phyloP scores from a whole-genome alignment of 2,888 invertebrate species.

The Metallyticus violacea region DNA sequence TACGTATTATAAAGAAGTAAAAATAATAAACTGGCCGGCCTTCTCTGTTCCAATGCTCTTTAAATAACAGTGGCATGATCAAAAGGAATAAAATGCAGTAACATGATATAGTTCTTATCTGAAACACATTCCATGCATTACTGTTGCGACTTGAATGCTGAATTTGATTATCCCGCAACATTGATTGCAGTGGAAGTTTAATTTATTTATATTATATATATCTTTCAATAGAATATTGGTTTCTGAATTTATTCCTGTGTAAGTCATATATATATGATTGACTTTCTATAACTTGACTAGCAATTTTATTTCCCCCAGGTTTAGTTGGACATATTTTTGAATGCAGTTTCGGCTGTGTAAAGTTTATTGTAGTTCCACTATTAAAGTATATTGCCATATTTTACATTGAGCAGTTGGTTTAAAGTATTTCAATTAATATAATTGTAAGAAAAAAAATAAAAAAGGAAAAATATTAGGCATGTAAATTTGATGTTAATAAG shows the following conservation, averaged over 20 bases:
- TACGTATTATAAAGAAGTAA: slow-evolving; percentile 17
- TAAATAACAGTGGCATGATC: slow-evolving; percentile 4
- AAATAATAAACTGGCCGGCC: slow-evolving; percentile 17
- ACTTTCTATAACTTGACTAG: neutral
- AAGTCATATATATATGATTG: slow-evolving; percentile 4
- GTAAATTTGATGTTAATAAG: slow-evolving; percentile 22
- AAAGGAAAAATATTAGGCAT: slow-evolving; percentile 6
- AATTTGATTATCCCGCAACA: slow-evolving; percentile 8
- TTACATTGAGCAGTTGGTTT: slow-evolving; percentile 16
- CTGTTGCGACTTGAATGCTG: slow-evolving; percentile 13
- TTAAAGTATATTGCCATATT: slow-evolving; percentile 17
- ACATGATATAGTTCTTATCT: neutral
- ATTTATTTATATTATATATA: slow-evolving; percentile 21
- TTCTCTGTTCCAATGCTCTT: slow-evolving; percentile 22
- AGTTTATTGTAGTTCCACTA: slow-evolving; percentile 16
- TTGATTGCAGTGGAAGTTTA: slow-evolving; percentile 17
- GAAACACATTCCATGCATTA: slow-evolving; percentile 23
- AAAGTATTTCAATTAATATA: neutral
- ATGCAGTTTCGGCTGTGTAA: neutral
- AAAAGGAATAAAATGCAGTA: neutral
- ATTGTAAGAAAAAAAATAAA: neutral
- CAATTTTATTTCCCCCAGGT: neutral
- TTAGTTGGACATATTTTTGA: slow-evolving; percentile 9
- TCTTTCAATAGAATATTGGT: slow-evolving; percentile 1
- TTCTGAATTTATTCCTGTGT: slow-evolving; percentile 2